Base-by-base conservation (phyloP, 2,888 invertebrate genomes). In the Stenchaetothrips biformis region DNA sequence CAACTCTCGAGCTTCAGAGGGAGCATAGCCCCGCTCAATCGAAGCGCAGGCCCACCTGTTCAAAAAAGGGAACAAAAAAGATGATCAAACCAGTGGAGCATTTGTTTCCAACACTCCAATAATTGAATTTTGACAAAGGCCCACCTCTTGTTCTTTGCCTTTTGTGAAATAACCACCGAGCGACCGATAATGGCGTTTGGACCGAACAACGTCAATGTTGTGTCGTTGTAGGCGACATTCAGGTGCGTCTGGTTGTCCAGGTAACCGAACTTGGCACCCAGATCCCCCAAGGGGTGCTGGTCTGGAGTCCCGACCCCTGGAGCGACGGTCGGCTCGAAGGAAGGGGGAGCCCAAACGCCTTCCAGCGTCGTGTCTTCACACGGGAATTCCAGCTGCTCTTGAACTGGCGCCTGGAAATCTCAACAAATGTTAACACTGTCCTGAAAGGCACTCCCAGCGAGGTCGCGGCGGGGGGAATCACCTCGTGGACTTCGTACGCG, bases 1-100 rank as follows among this genome's bases (percentile, higher is more conserved):
- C 78, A 95, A 88, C 88, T 97, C 95, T 59, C 94, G 89, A 0
- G 95, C 96, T 86, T 96, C 96, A 0, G 93, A 92, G 0, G 95
- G 95, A 82, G 95, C 93, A 87, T 95, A 96, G 0, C 96, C 96
- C 83, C 96, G 91, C 86, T 95, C 94, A 67, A 97, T 89, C 0
- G 92, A 92, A 1, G 95, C 93, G 85, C 97, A 97, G 0, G 94
- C 93, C 94, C 95, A 95, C 83, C 95, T 83, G 79, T 4, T 21
- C 18, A 47, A 81, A 81, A 25, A 49, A 77, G 49, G 7, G 8
- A 77, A 80, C 21, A 1, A n/a, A 78, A 79, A 47, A 77, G 8
- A 2, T 8, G 1, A 21, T 78, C 48, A 18, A 80, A 78, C 18
- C 21, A 25, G 11, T 25, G 3, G n/a, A 25, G 18, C 80, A 79